Evolutionary conservation across 2,113 vertebrate species (phyloP).

Genomic region (Desmodus rotundus): DNA sequence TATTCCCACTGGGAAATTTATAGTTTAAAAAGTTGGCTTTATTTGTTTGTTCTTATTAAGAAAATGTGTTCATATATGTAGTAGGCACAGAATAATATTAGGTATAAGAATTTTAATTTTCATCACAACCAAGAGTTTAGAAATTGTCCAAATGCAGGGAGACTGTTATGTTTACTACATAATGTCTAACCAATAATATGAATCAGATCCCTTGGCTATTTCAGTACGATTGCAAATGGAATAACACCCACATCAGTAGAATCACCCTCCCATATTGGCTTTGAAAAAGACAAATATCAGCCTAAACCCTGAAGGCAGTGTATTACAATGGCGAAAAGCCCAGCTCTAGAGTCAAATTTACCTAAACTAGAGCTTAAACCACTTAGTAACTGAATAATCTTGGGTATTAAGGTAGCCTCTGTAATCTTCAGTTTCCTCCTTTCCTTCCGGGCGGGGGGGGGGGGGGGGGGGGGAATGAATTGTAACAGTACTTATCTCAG

Average conservation of each 20-base stretch:
- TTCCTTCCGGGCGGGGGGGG: neutral
- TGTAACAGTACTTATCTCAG: neutral
- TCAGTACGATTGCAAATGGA: neutral
- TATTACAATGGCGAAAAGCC: neutral
- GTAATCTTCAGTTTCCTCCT: neutral
- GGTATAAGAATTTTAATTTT: slow-evolving; percentile 17
- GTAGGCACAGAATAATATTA: neutral
- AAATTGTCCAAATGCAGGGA: neutral
- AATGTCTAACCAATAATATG: neutral
- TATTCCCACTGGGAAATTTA: neutral
- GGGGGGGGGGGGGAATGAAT: neutral
- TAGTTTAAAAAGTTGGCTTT: neutral
- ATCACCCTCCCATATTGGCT: neutral
- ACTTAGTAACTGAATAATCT: neutral
- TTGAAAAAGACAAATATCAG: neutral
- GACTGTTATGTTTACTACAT: neutral
- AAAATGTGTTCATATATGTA: neutral
- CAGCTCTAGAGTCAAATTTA: neutral
- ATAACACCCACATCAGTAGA: neutral
- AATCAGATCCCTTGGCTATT: neutral
- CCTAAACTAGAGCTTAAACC: neutral
- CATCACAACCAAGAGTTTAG: neutral
- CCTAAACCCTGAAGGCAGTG: neutral
- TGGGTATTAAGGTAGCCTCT: neutral
- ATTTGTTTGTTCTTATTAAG: slow-evolving; percentile 15